Evolutionary conservation across 2,113 vertebrate genomes (phyloP).

Genomic region (Phodopus roborovskii): DNA sequence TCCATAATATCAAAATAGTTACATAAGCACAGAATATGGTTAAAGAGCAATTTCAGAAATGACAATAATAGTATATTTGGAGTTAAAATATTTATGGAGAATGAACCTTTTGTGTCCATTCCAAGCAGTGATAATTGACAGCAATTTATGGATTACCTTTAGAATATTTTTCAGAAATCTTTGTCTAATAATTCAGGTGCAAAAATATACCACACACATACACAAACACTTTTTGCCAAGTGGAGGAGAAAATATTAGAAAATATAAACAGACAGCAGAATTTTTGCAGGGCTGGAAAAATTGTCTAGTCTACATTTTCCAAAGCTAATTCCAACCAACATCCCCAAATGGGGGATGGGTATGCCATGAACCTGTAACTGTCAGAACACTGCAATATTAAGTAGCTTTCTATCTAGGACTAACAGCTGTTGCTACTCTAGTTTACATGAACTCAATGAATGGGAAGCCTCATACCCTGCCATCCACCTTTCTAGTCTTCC

Average conservation of each 20-base stretch:
- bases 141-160: neutral
- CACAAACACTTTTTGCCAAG: neutral
- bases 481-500: neutral
- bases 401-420: neutral
- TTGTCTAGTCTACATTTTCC: neutral
- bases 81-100: slow-evolving; percentile 20
- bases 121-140: slow-evolving; percentile 6
- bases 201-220: neutral
- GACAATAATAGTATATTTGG: neutral
- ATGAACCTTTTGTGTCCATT: neutral
- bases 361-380: accelerated
- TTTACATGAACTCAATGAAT: too few relatives aligned
- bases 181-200: neutral
- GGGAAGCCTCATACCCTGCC: accelerated
- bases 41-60: slow-evolving; percentile 40
- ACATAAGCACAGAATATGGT: neutral
- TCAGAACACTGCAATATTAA: neutral
- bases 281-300: neutral
- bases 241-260: neutral
- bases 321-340: neutral
- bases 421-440: neutral
- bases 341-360: neutral
- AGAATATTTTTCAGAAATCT: neutral
- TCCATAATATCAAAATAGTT: slow-evolving; percentile 9
- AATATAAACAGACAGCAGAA: neutral